Evolutionary conservation across 2,888 invertebrate genomes (phyloP), one percentile per base, ranked within the genome.

Genomic region (Tromatobia lineatoria): DNA sequence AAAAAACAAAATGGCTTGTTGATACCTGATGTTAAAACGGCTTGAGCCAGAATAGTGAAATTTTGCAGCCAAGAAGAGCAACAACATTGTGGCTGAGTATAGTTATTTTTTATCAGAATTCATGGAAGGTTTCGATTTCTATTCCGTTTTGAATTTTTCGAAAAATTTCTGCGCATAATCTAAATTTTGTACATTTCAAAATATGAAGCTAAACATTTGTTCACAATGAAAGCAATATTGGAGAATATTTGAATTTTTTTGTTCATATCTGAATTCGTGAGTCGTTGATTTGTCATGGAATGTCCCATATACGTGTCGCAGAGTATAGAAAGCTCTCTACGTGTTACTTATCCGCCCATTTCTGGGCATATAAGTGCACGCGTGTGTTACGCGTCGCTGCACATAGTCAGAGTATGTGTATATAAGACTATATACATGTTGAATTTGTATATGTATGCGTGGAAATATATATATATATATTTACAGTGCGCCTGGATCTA

Each of bases 281-380:
- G 18, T 42, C 3, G 11, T 18, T 18, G n/a, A 38, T 64, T 18
- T 64, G 64, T 10, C 38, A 38, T 20, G 8, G 18, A 64, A 64
- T 20, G 64, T 4, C 42, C 13, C 6, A 23, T 23, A 54, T 11
- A 29, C n/a, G 6, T 47, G 18, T 29, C 52, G 1, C 42, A 20
- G 15, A 38, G 57, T 59, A 66, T 74, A 59, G 50, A 52, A n/a
- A 42, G 13, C 69, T 61, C 73, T 78, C 73, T n/a, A 66, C 66
- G 69, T 38, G 70, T 75, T 79, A 79, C 79, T 83, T 83, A 71
- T 75, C 61, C 75, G 70, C 59, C 75, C 75, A 79, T 83, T 83
- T 70, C 70, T 75, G 79, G 64, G 64, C 75, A 79, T 74, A 79
- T 75, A 79, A 75, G 74, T 70, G 69, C 74, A 66, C 79, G 79